phyloP scores from a whole-genome alignment of 2,113 vertebrate species.

The Dunckerocampus dactyliophorus region DNA sequence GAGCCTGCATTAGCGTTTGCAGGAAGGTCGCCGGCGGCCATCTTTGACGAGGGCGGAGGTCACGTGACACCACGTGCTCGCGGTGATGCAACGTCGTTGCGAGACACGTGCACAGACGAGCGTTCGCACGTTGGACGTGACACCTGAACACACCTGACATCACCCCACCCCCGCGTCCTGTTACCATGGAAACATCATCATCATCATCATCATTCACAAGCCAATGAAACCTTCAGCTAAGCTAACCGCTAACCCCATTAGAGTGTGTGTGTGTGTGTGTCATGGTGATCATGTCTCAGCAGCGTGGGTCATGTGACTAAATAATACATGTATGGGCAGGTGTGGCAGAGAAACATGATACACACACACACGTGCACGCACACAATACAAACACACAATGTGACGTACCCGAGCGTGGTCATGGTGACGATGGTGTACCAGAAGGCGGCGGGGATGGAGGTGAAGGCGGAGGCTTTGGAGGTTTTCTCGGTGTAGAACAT shows the following conservation, averaged over 20 bases:
- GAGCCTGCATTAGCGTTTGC: not conserved
- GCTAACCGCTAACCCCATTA: not conserved
- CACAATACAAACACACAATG: not conserved
- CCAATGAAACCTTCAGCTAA: not conserved
- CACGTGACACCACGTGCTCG: not conserved
- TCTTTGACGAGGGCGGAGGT: not conserved
- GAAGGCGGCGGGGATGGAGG: constrained; percentile 95
- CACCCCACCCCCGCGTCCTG: too few species aligned
- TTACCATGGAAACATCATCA: not conserved
- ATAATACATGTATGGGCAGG: constrained; percentile 7
- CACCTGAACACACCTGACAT: not conserved
- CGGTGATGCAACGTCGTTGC: not conserved
- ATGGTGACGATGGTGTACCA: constrained; percentile 99
- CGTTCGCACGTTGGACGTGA: not conserved
- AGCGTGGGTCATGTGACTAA: constrained; percentile 1
- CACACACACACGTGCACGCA: not conserved
- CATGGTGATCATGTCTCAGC: not conserved
- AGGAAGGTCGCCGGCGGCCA: not conserved
- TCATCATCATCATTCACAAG: not conserved
- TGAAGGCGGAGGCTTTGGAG: constrained; percentile 91
- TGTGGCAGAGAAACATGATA: constrained; percentile 1
- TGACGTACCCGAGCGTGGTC: constrained; percentile 95
- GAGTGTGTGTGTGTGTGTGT: too few species aligned
- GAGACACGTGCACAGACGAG: not conserved
- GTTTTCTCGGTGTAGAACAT: constrained; percentile 99